These are phyloP conservation scores for Macrochelys suwanniensis DNA, from an alignment of 2,797 vertebrate species.

Conservation along the genomic window DNA sequence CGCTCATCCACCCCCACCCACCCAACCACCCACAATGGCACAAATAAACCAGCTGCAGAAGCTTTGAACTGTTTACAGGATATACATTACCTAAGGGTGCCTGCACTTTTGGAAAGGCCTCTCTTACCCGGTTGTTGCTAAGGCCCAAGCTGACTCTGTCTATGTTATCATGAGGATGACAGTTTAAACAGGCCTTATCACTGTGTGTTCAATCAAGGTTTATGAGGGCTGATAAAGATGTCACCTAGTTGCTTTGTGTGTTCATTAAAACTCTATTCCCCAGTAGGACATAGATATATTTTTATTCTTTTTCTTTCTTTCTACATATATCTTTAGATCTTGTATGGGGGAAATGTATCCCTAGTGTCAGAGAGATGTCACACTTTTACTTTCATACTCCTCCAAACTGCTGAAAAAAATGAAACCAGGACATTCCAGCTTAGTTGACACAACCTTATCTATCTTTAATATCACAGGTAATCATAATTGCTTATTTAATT, in stretches of 20 bases:
- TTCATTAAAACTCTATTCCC: conserved; percentile 85
- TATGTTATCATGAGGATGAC: conserved; percentile 92
- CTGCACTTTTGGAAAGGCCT: conserved; percentile 60
- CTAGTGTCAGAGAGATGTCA: rapidly evolving
- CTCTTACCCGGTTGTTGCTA: conserved; percentile 67
- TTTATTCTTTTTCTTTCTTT: neutral
- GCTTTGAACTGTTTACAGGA: conserved; percentile 21
- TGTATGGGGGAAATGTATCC: neutral
- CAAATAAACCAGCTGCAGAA: neutral
- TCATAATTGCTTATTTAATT: conserved; percentile 92
- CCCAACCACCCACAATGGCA: rapidly evolving
- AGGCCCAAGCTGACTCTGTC: conserved; percentile 69
- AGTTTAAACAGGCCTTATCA: conserved; percentile 99
- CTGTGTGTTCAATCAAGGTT: conserved; percentile 98
- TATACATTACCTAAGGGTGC: neutral
- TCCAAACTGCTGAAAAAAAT: neutral
- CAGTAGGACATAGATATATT: conserved; percentile 56
- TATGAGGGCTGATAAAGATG: conserved; percentile 99
- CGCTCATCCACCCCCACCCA: neutral
- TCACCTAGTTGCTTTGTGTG: conserved; percentile 84
- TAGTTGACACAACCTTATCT: conserved; percentile 82
- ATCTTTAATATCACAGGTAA: conserved; percentile 86
- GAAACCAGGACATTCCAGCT: conserved; percentile 50
- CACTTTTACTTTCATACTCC: neutral
- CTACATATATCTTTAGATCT: neutral